These are phyloP conservation scores for Lampris incognitus DNA, from an alignment of 2,113 vertebrate genomes.

Conservation along the genomic window DNA sequence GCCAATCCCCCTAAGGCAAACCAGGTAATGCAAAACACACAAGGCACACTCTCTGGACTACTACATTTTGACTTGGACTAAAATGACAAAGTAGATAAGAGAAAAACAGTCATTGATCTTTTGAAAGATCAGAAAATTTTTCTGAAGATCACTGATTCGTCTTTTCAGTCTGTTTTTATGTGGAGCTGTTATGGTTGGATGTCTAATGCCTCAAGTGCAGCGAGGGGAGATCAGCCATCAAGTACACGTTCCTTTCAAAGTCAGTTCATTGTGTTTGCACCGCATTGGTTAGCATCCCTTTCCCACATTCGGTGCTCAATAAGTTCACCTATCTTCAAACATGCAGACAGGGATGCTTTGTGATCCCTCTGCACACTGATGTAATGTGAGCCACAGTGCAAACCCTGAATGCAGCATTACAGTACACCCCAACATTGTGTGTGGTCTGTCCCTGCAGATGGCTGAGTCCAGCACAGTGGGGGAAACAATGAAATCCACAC, in stretches of 20 bases:
- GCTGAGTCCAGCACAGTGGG: conserved; percentile 23
- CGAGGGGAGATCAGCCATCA: no score
- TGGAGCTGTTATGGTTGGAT: no score
- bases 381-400: conserved; percentile 2
- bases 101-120: no score
- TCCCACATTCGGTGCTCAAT: background rate
- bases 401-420: no score
- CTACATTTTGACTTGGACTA: background rate
- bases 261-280: no score
- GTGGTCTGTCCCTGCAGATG: conserved; percentile 38
- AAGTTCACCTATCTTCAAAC: conserved; percentile 51
- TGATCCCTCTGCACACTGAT: conserved; percentile 19
- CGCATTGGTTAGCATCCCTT: background rate
- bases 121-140: no score
- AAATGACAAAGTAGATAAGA: no score
- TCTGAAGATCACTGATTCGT: no score
- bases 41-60: background rate
- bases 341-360: conserved; percentile 32
- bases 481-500: conserved; percentile 46
- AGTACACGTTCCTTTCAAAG: no score
- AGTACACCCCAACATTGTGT: background rate
- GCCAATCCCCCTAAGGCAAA: conserved; percentile 93
- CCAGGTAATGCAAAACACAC: conserved; percentile 83
- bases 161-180: no score
- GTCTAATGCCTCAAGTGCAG: no score